Evolutionary conservation across 2,797 vertebrate species (phyloP).

Genomic region (Xenops minutus): DNA sequence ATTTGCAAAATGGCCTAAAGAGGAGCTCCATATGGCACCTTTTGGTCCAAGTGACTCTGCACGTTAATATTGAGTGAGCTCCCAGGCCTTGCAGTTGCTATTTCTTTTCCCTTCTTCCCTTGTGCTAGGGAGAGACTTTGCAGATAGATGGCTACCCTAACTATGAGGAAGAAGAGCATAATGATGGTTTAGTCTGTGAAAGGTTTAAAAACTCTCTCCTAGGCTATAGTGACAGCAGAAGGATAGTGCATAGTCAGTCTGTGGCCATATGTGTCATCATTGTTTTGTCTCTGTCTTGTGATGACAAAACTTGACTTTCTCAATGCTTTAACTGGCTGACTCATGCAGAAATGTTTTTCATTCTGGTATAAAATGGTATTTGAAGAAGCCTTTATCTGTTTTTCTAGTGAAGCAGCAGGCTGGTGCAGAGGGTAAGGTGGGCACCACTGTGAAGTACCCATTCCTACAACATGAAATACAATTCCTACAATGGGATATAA

Average conservation of each 20-base stretch:
- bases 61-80: neutral
- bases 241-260: neutral
- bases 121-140: neutral
- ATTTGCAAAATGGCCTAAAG: neutral
- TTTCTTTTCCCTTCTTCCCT: neutral
- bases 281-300: neutral
- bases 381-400: neutral
- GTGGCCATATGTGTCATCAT: neutral
- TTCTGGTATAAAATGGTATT: neutral
- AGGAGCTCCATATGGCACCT: neutral
- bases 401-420: neutral
- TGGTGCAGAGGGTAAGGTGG: neutral
- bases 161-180: neutral
- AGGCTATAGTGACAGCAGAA: neutral
- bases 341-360: neutral
- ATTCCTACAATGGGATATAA: neutral
- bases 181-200: neutral
- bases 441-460: neutral
- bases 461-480: neutral
- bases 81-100: neutral
- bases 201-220: neutral
- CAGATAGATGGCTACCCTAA: neutral
- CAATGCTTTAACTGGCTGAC: neutral
- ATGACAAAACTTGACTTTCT: neutral
- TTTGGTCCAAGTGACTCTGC: neutral